A percentile compares a stretch with the other conserved stretches of the same genome.
These are phyloP conservation scores for Heliconius himera DNA, from an alignment of 1,140 invertebrate species.

Conservation along the genomic window DNA sequence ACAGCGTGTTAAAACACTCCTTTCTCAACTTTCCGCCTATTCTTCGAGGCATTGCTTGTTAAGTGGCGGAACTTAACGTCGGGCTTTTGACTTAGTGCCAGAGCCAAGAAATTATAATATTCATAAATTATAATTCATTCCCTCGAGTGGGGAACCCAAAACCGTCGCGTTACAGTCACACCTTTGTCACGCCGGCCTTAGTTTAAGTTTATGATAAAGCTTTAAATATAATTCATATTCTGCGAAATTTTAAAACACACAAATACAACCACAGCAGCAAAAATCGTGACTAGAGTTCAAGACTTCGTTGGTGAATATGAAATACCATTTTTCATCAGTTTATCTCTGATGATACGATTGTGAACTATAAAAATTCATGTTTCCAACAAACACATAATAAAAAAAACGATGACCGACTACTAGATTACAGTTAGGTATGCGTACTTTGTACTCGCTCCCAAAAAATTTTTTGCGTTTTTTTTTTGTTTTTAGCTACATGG, in stretches of 20 bases:
- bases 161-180: too few relatives aligned
- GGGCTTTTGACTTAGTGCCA: too few relatives aligned
- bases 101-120: too few relatives aligned
- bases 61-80: too few relatives aligned
- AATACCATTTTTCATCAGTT: constrained; percentile 49
- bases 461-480: not conserved
- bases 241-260: constrained; percentile 52
- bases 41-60: too few relatives aligned
- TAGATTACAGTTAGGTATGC: constrained; percentile 57
- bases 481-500: too few relatives aligned
- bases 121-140: too few relatives aligned
- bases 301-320: constrained; percentile 41
- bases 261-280: constrained; percentile 53
- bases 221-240: constrained; percentile 41
- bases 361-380: constrained; percentile 53
- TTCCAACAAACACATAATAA: constrained; percentile 56
- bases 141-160: too few relatives aligned
- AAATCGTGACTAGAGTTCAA: constrained; percentile 66
- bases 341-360: constrained; percentile 47
- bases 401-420: constrained; percentile 43
- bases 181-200: too few relatives aligned
- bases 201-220: not conserved
- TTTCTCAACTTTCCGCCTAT: too few relatives aligned
- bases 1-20: too few relatives aligned
- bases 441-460: constrained; percentile 29